Conservation (phyloP, 1,140 invertebrate genomes). For the Heliconius hewitsoni region DNA sequence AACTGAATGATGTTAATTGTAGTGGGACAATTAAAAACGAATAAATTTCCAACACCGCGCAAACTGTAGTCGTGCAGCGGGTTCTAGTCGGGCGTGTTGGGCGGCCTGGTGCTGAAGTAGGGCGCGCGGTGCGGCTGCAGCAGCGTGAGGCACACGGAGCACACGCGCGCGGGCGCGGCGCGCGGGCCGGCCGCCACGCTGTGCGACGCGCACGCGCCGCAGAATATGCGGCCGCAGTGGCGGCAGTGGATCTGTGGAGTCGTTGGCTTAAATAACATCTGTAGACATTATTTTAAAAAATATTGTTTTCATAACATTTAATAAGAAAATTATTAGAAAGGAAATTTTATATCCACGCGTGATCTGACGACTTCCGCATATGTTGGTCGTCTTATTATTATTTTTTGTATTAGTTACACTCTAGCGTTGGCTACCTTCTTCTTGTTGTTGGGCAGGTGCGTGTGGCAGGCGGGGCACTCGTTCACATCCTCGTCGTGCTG, state of each 20-base stretch:
- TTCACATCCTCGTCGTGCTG: constrained; percentile 97
- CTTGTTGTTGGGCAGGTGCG: constrained; percentile 82
- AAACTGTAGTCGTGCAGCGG: background rate
- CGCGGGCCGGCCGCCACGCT: constrained; percentile 93
- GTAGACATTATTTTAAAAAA: too few species aligned
- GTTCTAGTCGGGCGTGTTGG: constrained; percentile 84
- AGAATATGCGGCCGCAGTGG: constrained; percentile 98
- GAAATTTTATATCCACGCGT: background rate
- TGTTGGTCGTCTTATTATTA: background rate
- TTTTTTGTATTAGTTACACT: background rate
- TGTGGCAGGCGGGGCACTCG: constrained; percentile 92
- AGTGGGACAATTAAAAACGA: too few species aligned
- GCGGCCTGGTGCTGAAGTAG: constrained; percentile 94
- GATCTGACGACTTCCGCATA: background rate
- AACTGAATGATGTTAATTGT: too few species aligned
- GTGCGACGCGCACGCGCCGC: constrained; percentile 90
- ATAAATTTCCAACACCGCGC: too few species aligned
- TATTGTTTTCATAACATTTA: too few species aligned
- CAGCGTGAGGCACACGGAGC: constrained; percentile 98
- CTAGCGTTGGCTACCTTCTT: constrained; percentile 84
- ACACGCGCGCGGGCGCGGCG: constrained; percentile 92
- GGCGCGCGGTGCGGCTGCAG: constrained; percentile 96
- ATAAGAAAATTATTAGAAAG: too few species aligned
- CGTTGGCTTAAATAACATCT: too few species aligned
- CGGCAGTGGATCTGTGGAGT: constrained; percentile 90